These are phyloP conservation scores for Caenorhabditis tropicalis DNA, from an alignment of 1,140 invertebrate genomes.

Conservation along the genomic window DNA sequence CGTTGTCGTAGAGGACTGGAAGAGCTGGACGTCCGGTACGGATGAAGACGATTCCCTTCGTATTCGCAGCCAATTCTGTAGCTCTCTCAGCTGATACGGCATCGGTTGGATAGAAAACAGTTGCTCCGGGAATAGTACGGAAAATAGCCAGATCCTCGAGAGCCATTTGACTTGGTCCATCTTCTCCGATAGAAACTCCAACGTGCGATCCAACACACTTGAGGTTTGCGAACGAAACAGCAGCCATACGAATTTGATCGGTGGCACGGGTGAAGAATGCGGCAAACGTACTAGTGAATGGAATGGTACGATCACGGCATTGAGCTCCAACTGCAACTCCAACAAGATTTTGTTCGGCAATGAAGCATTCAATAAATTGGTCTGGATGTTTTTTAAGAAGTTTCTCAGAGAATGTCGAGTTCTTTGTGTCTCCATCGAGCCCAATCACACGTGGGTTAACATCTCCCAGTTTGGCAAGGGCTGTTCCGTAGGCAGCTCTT, in stretches of 20 bases:
- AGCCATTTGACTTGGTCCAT: conserved; percentile 91
- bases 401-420: conserved; percentile 94
- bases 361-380: conserved; percentile 95
- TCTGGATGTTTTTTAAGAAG: conserved; percentile 80
- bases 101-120: conserved; percentile 95
- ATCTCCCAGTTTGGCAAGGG: conserved; percentile 85
- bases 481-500: conserved; percentile 90
- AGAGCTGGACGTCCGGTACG: conserved; percentile 91
- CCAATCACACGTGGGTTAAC: conserved; percentile 80
- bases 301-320: conserved; percentile 68
- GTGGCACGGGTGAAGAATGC: conserved; percentile 94
- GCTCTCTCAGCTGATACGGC: conserved; percentile 91
- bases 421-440: conserved; percentile 85
- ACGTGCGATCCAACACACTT: conserved; percentile 94
- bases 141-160: conserved; percentile 96
- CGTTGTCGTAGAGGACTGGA: conserved; percentile 84
- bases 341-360: conserved; percentile 95
- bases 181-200: conserved; percentile 83
- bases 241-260: conserved; percentile 98
- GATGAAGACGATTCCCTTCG: conserved; percentile 92
- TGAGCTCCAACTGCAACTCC: conserved; percentile 87
- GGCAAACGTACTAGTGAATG: conserved; percentile 83
- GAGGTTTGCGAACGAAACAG: conserved; percentile 95
- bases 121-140: conserved; percentile 86
- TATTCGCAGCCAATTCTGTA: conserved; percentile 88